Evolutionary conservation across 1,140 invertebrate genomes (phyloP).

Genomic region (Drosophila littoralis): DNA sequence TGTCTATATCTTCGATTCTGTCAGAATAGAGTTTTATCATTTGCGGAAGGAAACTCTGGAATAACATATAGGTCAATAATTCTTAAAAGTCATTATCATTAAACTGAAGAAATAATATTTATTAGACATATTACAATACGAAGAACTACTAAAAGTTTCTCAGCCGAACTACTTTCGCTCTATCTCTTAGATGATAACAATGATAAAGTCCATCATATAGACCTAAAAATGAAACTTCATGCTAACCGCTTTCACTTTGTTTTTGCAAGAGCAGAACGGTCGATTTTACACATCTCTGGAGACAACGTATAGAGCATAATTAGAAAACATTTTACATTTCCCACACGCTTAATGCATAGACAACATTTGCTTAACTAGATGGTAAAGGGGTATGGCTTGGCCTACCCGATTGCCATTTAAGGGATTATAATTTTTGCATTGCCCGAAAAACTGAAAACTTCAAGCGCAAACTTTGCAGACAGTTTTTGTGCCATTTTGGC

Average conservation of each 20-base stretch:
- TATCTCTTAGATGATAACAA: too few species aligned
- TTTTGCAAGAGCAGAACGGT: not conserved
- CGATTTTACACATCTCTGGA: not conserved
- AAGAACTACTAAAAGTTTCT: too few species aligned
- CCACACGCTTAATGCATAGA: not conserved
- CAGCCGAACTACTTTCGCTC: too few species aligned
- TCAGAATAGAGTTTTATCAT: too few species aligned
- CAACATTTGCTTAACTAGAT: conserved; percentile 6
- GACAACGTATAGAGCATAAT: conserved; percentile 1
- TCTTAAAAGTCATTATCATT: too few species aligned
- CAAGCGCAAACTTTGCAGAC: conserved; percentile 72
- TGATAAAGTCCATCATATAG: not conserved
- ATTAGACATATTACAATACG: too few species aligned
- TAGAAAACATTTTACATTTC: conserved; percentile 26
- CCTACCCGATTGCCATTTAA: conserved; percentile 62
- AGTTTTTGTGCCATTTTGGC: conserved; percentile 73
- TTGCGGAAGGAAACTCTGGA: too few species aligned
- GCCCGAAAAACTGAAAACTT: conserved; percentile 68
- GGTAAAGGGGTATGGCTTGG: conserved; percentile 7
- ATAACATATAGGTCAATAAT: too few species aligned
- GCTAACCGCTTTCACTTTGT: not conserved
- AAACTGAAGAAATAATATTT: too few species aligned
- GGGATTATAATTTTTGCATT: conserved; percentile 77
- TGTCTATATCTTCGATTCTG: too few species aligned
- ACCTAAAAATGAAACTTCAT: not conserved